phyloP scores from a whole-genome alignment of 1,140 invertebrate genomes.

The Agrypnia vestita region DNA sequence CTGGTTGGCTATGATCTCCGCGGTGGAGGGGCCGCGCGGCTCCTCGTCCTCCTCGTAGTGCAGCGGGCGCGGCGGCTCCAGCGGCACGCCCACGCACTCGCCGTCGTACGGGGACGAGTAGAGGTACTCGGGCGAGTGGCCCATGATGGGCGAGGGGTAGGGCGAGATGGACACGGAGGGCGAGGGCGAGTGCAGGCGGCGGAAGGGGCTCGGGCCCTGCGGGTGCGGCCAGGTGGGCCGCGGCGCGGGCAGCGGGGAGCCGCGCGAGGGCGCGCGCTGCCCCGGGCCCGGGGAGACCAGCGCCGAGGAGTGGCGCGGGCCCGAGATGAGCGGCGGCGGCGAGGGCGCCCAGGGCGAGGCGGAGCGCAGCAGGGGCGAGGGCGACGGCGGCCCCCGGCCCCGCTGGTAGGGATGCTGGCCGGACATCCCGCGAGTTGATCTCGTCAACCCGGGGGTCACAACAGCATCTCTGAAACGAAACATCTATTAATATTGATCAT shows the following conservation, averaged over 20 bases:
- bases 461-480: constrained; percentile 70
- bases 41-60: constrained; percentile 79
- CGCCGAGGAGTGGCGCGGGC: constrained; percentile 71
- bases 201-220: constrained; percentile 65
- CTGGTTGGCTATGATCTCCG: constrained; percentile 93
- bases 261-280: constrained; percentile 51
- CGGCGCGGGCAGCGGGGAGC: constrained; percentile 66
- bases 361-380: constrained; percentile 75
- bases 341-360: constrained; percentile 77
- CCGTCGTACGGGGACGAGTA: constrained; percentile 77
- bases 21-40: constrained; percentile 85
- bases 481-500: too few relatives aligned
- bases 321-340: constrained; percentile 77
- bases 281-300: constrained; percentile 70
- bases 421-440: constrained; percentile 73
- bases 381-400: constrained; percentile 72
- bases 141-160: constrained; percentile 72
- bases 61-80: constrained; percentile 77
- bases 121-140: constrained; percentile 77
- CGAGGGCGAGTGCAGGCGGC: constrained; percentile 67
- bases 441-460: constrained; percentile 72
- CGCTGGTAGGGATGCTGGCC: constrained; percentile 70
- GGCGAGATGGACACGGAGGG: constrained; percentile 71
- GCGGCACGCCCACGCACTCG: constrained; percentile 79
- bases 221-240: constrained; percentile 69